Evolutionary conservation across 2,888 invertebrate species (phyloP).

Genomic region (Molorchus minor): DNA sequence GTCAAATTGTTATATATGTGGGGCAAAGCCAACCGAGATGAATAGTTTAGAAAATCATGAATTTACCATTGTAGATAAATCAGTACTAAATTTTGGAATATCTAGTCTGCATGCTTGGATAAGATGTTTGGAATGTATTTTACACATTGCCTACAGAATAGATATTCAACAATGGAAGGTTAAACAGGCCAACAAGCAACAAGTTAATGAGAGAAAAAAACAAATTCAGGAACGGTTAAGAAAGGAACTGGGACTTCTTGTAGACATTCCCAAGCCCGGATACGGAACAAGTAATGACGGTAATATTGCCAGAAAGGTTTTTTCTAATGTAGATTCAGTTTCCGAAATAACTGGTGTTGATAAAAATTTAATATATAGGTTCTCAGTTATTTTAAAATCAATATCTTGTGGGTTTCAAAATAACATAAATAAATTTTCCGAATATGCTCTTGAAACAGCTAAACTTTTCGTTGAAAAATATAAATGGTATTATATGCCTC

Average conservation of each 20-base stretch:
- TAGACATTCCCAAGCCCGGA: not conserved
- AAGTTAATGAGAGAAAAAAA: not conserved
- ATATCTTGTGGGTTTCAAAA: not conserved
- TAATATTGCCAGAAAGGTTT: not conserved
- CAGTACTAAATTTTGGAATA: not conserved
- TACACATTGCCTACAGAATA: too few species aligned
- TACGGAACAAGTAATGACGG: not conserved
- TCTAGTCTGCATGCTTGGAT: not conserved
- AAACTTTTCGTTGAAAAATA: not conserved
- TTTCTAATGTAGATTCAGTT: not conserved
- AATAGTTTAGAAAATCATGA: not conserved
- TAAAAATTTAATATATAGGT: too few species aligned
- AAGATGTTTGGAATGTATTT: too few species aligned
- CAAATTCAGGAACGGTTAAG: too few species aligned
- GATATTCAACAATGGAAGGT: not conserved
- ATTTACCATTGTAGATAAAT: not conserved
- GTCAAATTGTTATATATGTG: too few species aligned
- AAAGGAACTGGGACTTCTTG: too few species aligned
- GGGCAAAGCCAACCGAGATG: not conserved
- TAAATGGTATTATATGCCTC: not conserved
- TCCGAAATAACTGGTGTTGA: too few species aligned
- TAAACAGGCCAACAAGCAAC: not conserved
- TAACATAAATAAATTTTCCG: too few species aligned
- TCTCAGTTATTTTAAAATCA: too few species aligned
- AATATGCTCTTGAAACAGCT: too few species aligned